Base-by-base conservation (phyloP, 2,888 invertebrate genomes). In the Tenthredo mesomela region DNA sequence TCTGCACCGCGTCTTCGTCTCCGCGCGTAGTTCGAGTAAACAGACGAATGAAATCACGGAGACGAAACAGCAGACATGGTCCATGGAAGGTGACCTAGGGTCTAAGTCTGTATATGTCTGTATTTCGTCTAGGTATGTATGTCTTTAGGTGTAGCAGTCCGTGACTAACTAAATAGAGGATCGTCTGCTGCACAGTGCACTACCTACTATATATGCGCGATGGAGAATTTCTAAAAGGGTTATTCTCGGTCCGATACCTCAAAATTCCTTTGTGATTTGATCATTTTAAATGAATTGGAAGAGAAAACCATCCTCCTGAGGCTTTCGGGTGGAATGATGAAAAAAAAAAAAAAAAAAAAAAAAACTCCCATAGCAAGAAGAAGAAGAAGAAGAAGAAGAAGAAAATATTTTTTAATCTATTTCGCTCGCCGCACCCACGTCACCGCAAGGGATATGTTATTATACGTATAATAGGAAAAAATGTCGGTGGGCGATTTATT, bases 21-120 rank as follows among this genome's bases (percentile, higher is more conserved):
- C 47, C 47, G n/a, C n/a, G n/a, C n/a, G 77, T 18, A 29, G 54
- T 77, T 77, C n/a, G 29, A 54, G 29, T 54, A 77, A 77, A 77
- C 54, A 54, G 21, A 21, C 40, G 54, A 9, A 77, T 54, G 7
- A 18, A 50, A 40, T n/a, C 37, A 5, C 29, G 18, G 4, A 54
- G 77, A 77, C 18, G 33, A 77, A 54, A 54, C 3, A 15, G 9
- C n/a, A 77, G 77, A 77, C 54, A 54, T n/a, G 54, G 54, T 77
- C 50, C 15, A 77, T 50, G 29, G n/a, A 77, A 77, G 54, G 54
- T 77, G 77, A 77, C 77, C 77, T 21, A 54, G 29, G 54, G 10
- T 43, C 71, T 40, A 43, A 73, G 71, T 73, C 43, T 37, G 70
- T 70, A 33, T 33, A 9, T 18, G 37, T 71, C 47, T 54, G n/a